Conservation (phyloP, 2,113 vertebrate genomes). For the Globicephala melas region DNA sequence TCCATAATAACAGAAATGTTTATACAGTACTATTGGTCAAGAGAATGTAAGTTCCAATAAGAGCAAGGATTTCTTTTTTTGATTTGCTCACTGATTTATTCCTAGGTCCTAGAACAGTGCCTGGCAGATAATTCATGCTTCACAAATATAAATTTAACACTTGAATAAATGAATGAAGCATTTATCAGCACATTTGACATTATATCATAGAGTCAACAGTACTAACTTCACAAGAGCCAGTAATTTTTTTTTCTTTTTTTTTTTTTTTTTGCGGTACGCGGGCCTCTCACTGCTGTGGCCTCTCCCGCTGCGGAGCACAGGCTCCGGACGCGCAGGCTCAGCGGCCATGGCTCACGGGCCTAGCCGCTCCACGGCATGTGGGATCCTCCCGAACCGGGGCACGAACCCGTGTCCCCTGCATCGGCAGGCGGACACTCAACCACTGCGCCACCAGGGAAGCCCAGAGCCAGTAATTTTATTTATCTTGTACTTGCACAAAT, state of each 20-base stretch:
- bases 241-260: neutral
- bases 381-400: too few relatives aligned
- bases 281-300: too few relatives aligned
- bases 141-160: neutral
- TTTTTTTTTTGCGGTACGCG: too few relatives aligned
- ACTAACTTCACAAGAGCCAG: neutral
- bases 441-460: too few relatives aligned
- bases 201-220: neutral
- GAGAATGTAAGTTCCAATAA: neutral
- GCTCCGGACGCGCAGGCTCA: too few relatives aligned
- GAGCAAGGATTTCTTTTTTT: neutral
- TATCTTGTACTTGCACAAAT: neutral
- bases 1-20: neutral
- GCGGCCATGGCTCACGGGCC: too few relatives aligned
- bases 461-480: neutral
- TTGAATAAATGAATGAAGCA: neutral
- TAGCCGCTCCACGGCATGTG: too few relatives aligned
- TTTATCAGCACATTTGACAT: neutral
- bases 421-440: too few relatives aligned
- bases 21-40: neutral
- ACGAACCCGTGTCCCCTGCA: too few relatives aligned
- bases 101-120: neutral
- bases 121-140: neutral
- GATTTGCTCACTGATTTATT: neutral
- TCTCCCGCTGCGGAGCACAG: too few relatives aligned